Conservation (phyloP, 2,113 vertebrate genomes). For the Hypocryptadius cinnamomeus region DNA sequence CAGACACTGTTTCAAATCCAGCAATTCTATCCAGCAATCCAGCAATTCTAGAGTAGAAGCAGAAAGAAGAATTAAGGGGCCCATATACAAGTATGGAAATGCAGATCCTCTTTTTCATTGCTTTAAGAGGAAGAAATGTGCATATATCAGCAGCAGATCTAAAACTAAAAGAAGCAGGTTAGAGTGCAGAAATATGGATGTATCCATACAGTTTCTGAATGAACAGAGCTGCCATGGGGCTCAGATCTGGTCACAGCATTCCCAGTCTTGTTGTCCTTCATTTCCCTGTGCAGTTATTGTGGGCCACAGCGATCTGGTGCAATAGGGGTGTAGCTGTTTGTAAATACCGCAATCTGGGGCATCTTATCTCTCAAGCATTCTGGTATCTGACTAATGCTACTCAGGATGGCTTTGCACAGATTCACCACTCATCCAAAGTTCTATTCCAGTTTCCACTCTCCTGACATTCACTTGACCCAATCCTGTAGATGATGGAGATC, state of each 20-base stretch:
- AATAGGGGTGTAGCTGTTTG: background rate
- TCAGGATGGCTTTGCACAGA: background rate
- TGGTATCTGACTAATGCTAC: background rate
- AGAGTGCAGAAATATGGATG: background rate
- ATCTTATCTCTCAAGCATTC: background rate
- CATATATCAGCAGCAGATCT: background rate
- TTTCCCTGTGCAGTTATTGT: accelerated
- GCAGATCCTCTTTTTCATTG: background rate
- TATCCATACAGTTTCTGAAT: background rate
- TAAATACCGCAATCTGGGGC: background rate
- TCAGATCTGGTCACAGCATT: background rate
- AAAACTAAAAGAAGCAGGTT: background rate
- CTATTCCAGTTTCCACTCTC: background rate
- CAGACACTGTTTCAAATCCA: background rate
- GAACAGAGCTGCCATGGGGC: background rate
- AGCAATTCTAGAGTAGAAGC: background rate
- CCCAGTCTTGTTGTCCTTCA: background rate
- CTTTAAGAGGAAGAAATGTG: background rate
- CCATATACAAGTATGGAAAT: background rate
- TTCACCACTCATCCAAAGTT: background rate
- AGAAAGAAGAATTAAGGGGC: background rate
- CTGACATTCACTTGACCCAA: background rate
- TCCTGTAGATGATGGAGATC: background rate
- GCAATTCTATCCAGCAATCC: background rate
- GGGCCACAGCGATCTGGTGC: background rate